Evolutionary conservation across 2,888 invertebrate genomes (phyloP), one percentile per base, ranked within the genome.

Genomic region (Eutolmus rufibarbis): DNA sequence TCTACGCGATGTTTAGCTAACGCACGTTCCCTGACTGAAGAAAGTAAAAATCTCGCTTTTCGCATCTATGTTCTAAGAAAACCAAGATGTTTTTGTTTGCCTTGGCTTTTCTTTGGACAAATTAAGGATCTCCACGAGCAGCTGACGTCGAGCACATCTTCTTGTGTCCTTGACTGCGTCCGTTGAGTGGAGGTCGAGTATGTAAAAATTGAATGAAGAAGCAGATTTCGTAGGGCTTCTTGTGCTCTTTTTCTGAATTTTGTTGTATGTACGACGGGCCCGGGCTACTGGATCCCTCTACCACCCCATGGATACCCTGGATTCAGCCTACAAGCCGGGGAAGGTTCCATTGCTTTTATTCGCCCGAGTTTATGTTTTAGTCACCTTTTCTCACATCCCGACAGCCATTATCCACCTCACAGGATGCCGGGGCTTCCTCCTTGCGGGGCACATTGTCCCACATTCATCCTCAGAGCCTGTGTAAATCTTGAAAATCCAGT

Each of bases 401-500:
- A 57, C 82, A 57, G 12, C 66, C 57, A 82, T 79, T 79, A 79
- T 79, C 79, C 79, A 79, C 79, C 79, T 79, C 31, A 51, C 79
- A 56, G 79, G 51, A 79, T 76, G n/a, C 40, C 34, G 40, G 37
- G 43, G 14, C 9, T 76, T 76, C 19, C 14, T 82, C 57, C 57
- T 82, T 82, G 82, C 23, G 31, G 31, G 57, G 82, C 37, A 82
- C 34, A 81, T 81, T 81, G 82, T 82, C 56, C 66, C 57, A 66
- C 37, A 82, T 66, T 66, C 57, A 82, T 82, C 56, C 66, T 82
- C 34, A 37, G 82, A 57, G 66, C 57, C 66, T 37, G 37, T 82
- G 82, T 82, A 82, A 82, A 82, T 66, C 66, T 82, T 19, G 82
- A 82, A 82, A 82, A 57, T 82, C 82, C 66, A 57, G 82, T 82